These are phyloP conservation scores for Cariama cristata DNA, from an alignment of 2,113 vertebrate species.

Conservation along the genomic window DNA sequence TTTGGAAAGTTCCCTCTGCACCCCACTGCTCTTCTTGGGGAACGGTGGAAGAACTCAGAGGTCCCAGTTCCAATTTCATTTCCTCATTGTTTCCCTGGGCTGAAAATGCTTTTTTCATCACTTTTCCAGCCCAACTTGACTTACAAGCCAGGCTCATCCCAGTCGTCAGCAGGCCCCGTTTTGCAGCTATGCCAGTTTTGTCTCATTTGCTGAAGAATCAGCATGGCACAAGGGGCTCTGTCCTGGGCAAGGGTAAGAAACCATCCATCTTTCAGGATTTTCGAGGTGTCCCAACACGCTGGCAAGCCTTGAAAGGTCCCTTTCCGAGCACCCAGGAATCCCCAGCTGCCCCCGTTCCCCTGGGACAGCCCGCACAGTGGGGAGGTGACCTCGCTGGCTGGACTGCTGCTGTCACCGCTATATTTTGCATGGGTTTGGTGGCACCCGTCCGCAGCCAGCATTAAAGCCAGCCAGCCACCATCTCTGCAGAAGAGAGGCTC, in stretches of 20 bases:
- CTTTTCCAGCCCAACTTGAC: not conserved
- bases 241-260: not conserved
- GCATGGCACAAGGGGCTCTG: not conserved
- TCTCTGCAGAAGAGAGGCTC: not conserved
- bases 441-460: not conserved
- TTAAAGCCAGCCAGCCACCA: not conserved
- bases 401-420: not conserved
- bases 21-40: not conserved
- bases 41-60: not conserved
- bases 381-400: not conserved
- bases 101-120: not conserved
- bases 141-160: not conserved
- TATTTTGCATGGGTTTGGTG: not conserved
- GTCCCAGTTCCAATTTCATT: not conserved
- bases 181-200: not conserved
- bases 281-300: fast-evolving
- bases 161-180: not conserved
- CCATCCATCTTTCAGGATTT: not conserved
- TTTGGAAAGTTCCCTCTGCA: not conserved
- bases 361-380: not conserved
- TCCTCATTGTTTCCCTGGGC: not conserved
- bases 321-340: not conserved
- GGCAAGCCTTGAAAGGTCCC: not conserved
- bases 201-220: not conserved
- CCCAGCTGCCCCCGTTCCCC: not conserved